These are phyloP conservation scores for Bryconaethiops microstoma DNA, from an alignment of 2,797 vertebrate genomes.

Conservation along the genomic window DNA sequence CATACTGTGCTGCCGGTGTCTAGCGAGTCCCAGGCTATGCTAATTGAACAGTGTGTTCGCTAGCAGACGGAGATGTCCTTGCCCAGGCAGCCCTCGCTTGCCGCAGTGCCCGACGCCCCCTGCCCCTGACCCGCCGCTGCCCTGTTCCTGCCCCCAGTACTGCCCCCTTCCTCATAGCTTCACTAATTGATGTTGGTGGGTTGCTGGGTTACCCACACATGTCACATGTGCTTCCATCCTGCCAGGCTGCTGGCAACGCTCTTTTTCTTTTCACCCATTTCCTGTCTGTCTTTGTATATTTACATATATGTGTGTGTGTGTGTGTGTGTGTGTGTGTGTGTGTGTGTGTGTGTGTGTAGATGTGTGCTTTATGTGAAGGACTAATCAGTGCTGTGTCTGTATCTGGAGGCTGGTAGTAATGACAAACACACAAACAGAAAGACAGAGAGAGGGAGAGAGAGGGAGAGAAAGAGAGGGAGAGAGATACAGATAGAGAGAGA, in stretches of 20 bases:
- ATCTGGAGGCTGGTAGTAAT: slow-evolving; percentile 28
- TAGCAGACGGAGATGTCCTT: slow-evolving; percentile 31
- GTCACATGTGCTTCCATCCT: slow-evolving; percentile 31
- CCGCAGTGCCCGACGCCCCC: slow-evolving; percentile 30
- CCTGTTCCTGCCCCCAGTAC: not conserved
- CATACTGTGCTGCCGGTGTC: slow-evolving; percentile 46
- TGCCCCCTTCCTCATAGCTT: slow-evolving; percentile 34
- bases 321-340: not conserved
- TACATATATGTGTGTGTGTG: slow-evolving; percentile 25
- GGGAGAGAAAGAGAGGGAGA: not conserved
- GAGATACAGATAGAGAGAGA: not conserved
- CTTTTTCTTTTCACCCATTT: slow-evolving; percentile 24
- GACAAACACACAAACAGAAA: not conserved
- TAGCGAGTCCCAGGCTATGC: slow-evolving; percentile 40
- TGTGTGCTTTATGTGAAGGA: slow-evolving; percentile 21
- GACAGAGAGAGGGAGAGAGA: slow-evolving; percentile 17
- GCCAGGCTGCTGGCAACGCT: slow-evolving; percentile 23
- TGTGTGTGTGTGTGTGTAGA: not conserved
- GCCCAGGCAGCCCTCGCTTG: slow-evolving; percentile 14
- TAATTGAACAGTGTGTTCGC: slow-evolving; percentile 36
- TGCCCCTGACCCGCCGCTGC: slow-evolving; percentile 16
- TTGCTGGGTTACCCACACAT: slow-evolving; percentile 49
- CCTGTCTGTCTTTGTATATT: slow-evolving; percentile 22
- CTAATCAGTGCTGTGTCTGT: slow-evolving; percentile 15
- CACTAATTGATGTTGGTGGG: slow-evolving; percentile 30